Evolutionary conservation across 2,113 vertebrate genomes (phyloP), one percentile per base, ranked within the genome.

Genomic region (Ochotona curzoniae): DNA sequence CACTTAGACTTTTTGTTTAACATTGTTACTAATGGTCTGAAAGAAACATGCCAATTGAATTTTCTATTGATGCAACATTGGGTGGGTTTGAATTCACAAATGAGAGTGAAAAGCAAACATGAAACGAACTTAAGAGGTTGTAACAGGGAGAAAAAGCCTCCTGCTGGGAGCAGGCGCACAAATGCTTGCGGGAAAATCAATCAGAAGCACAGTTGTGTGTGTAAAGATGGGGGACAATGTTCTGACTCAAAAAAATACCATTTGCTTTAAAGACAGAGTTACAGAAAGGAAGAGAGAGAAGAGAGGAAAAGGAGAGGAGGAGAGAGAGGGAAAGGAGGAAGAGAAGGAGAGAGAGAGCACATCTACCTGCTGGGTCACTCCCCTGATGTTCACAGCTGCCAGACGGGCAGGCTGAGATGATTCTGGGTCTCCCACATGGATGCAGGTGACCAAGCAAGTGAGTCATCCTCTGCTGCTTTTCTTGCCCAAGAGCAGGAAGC

Each of bases 1-100:
- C 49, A 83, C 2, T 14, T 30, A 44, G 26, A 0, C 4, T 38
- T 80, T 92, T 79, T 85, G 61, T 83, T 90, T 94, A 54, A 32
- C 47, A 93, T 78, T 38, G 26, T 86, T 90, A n/a, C 60, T 60
- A 81, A 49, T 20, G 20, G 0, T 81, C 44, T 83, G 35, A 81
- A 89, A 91, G 10, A 86, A 87, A 84, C 28, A 74, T 32, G 38
- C 67, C 84, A 83, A 87, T 89, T 91, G 70, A 90, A 87, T 49
- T 90, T 49, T 23, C 1, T 75, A 85, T 81, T 35, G 47, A 83
- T 90, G 26, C 8, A 38, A 73, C 82, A 80, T 13, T 88, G 49
- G 26, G 69, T 49, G 30, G 12, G 71, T 95, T 78, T 66, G 8
- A 25, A 73, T 74, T 90, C 38, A 74, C 28, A 83, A 91, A 7